Conservation (phyloP, 1,140 invertebrate species). For the Chrysomallon squamiferum region DNA sequence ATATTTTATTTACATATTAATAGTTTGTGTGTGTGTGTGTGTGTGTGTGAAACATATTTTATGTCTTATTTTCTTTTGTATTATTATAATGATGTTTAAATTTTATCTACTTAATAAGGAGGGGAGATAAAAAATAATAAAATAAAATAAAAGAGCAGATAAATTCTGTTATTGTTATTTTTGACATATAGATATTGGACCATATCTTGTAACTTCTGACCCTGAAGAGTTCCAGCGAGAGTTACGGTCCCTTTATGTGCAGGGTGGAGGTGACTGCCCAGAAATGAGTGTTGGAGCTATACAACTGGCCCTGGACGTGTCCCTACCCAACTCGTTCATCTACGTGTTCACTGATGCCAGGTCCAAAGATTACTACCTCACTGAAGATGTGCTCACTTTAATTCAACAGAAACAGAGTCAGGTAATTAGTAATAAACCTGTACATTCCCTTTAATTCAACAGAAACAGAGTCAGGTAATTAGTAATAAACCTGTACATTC, state of each 20-base stretch:
- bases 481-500: too few species aligned
- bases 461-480: too few species aligned
- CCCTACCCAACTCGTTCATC: slow-evolving; percentile 73
- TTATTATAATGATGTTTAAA: too few species aligned
- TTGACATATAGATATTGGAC: slow-evolving; percentile 68
- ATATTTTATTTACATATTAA: too few species aligned
- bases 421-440: slow-evolving; percentile 67
- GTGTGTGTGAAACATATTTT: too few species aligned
- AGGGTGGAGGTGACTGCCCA: slow-evolving; percentile 78
- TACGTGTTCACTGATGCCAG: slow-evolving; percentile 82
- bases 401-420: slow-evolving; percentile 77
- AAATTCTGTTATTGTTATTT: too few species aligned
- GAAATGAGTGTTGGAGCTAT: slow-evolving; percentile 76
- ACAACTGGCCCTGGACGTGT: slow-evolving; percentile 70
- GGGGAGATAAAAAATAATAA: too few species aligned
- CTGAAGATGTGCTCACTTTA: slow-evolving; percentile 71
- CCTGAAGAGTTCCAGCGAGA: slow-evolving; percentile 69
- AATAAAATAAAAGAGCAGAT: too few species aligned
- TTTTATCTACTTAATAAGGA: too few species aligned
- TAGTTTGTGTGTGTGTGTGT: too few species aligned
- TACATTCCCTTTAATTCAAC: too few species aligned
- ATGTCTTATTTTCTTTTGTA: too few species aligned
- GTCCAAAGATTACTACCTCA: slow-evolving; percentile 72
- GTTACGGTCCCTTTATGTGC: slow-evolving; percentile 69
- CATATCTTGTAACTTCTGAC: slow-evolving; percentile 70